phyloP scores from a whole-genome alignment of 1,140 invertebrate genomes.

The Leptopilina boulardi region DNA sequence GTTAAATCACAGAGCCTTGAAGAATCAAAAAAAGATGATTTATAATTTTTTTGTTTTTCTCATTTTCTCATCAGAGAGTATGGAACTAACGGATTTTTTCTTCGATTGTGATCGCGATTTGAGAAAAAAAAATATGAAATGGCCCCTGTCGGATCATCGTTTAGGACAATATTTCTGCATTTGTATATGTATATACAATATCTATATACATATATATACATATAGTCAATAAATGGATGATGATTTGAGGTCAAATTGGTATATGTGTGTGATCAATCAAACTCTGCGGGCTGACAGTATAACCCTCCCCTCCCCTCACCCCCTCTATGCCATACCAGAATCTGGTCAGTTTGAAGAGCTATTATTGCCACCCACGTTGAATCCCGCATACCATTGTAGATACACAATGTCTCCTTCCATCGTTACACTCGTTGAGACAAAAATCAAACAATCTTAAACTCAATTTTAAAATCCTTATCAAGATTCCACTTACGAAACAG shows the following conservation, averaged over 20 bases:
- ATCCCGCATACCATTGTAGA: slow-evolving; percentile 49
- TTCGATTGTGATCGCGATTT: slow-evolving; percentile 53
- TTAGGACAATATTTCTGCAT: slow-evolving; percentile 47
- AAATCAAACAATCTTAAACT: slow-evolving; percentile 57
- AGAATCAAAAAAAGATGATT: too few relatives aligned
- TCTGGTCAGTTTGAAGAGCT: slow-evolving; percentile 57
- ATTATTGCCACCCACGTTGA: slow-evolving; percentile 62
- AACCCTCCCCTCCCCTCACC: too few relatives aligned
- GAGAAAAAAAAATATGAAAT: slow-evolving; percentile 43
- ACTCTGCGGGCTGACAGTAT: slow-evolving; percentile 57
- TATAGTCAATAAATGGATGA: too few relatives aligned
- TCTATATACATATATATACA: too few relatives aligned
- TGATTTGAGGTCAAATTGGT: slow-evolving; percentile 40
- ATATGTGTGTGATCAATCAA: slow-evolving; percentile 61
- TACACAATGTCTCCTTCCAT: slow-evolving; percentile 47
- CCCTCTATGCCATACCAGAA: slow-evolving; percentile 56
- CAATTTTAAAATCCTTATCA: slow-evolving; percentile 59
- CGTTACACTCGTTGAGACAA: slow-evolving; percentile 49
- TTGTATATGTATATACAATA: neutral
- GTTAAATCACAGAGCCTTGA: too few relatives aligned
- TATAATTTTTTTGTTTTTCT: slow-evolving; percentile 2
- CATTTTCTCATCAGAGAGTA: neutral
- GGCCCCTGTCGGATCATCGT: slow-evolving; percentile 59
- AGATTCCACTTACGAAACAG: slow-evolving; percentile 40
- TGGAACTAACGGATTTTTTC: slow-evolving; percentile 17